phyloP scores from a whole-genome alignment of 2,113 vertebrate species.

The Alethe diademata region DNA sequence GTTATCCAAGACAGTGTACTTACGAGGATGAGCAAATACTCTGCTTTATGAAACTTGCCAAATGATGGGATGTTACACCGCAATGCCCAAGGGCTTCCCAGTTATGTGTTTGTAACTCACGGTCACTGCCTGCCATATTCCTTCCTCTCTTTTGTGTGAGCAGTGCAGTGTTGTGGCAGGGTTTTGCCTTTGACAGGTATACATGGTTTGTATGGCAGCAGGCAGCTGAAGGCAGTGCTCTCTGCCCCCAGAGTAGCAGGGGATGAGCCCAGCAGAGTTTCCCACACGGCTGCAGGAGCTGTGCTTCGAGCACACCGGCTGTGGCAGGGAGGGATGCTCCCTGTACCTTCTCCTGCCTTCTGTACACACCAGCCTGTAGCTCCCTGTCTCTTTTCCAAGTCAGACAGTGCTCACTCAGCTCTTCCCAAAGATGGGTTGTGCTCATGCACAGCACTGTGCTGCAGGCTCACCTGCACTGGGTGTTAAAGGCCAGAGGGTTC shows the following conservation, averaged over 20 bases:
- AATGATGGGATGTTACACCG: background rate
- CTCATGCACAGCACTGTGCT: accelerated
- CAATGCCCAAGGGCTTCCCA: background rate
- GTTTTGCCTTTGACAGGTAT: background rate
- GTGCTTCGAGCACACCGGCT: accelerated
- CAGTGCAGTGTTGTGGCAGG: background rate
- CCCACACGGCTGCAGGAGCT: accelerated
- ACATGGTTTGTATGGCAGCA: accelerated
- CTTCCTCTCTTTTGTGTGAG: background rate
- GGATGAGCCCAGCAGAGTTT: background rate
- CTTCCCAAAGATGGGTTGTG: background rate
- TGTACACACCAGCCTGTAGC: accelerated
- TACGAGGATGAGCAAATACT: background rate
- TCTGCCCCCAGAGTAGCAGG: background rate
- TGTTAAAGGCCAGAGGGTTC: background rate
- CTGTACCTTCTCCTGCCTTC: background rate
- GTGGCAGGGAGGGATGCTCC: background rate
- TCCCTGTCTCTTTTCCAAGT: accelerated
- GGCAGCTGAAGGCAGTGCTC: background rate
- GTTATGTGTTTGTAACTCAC: background rate
- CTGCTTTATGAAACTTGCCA: background rate
- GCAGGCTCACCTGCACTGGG: too few relatives aligned
- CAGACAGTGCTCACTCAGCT: accelerated
- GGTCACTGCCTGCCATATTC: background rate
- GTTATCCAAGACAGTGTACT: background rate